phyloP scores from a whole-genome alignment of 2,797 vertebrate genomes.

The Cuculus canorus region DNA sequence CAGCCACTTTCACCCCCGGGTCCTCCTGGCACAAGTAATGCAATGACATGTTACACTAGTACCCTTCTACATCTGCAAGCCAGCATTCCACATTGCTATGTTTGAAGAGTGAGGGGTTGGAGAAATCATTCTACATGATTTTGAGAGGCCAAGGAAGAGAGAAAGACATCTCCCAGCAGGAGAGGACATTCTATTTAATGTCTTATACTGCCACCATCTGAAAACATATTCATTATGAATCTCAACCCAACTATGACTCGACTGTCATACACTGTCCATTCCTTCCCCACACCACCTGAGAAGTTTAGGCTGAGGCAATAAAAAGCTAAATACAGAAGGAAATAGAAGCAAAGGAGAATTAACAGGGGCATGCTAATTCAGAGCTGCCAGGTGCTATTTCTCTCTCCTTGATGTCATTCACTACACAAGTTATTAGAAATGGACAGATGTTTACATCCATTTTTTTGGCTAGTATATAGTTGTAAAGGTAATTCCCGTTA shows the following conservation, averaged over 20 bases:
- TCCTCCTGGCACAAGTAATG: fast-evolving
- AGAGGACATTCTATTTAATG: background rate
- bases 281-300: background rate
- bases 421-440: too few relatives aligned
- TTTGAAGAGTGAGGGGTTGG: fast-evolving
- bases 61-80: background rate
- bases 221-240: fast-evolving
- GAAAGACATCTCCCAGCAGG: background rate
- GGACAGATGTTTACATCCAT: background rate
- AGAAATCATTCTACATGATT: fast-evolving
- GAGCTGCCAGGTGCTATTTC: background rate
- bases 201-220: conserved; percentile 52
- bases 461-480: background rate
- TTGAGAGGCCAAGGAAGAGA: background rate
- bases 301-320: background rate
- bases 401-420: background rate
- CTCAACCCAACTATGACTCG: background rate
- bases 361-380: background rate
- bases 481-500: background rate
- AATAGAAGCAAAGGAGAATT: background rate
- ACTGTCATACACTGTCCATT: fast-evolving
- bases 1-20: background rate
- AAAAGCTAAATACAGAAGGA: background rate
- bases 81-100: fast-evolving
- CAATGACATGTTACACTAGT: fast-evolving